Evolutionary conservation across 2,888 invertebrate species (phyloP), one percentile per base, ranked within the genome.

Genomic region (Pinctada fucata): DNA sequence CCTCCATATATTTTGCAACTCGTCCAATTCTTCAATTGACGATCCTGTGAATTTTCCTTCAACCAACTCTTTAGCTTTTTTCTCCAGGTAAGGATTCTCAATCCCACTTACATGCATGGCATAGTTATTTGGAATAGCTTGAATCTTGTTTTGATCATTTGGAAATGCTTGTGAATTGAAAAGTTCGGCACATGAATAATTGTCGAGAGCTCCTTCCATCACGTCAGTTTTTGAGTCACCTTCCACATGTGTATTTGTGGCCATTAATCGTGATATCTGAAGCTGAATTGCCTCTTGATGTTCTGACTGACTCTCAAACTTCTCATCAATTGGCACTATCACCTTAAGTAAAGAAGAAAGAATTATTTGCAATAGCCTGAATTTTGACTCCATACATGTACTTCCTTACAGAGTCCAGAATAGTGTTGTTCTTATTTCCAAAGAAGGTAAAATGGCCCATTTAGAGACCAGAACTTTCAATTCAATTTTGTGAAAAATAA

Each of bases 281-380:
- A 97, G 93, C 89, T 97, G 97, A 84, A 99, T 94, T 50, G 96
- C 95, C 88, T 96, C 96, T 0, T 98, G 99, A 48, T 97, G 94
- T 92, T 98, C 93, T 96, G 97, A 95, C 2, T 96, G 95, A 88
- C 96, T 95, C 85, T 96, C 87, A 1, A 86, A 83, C 63, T 86
- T 96, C 6, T 94, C 92, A 51, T 95, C 95, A 50, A 96, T 95
- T 93, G 97, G 97, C 88, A 97, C 94, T 64, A 96, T 94, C 83
- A 97, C 91, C 96, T 97, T 91, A 47, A 93, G 92, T 4, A 75
- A n/a, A 52, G n/a, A 45, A 31, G n/a, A 63, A n/a, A 64, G 66
- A 64, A 5, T 71, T 10, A 49, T 13, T 8, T 73, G 16, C 5
- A 8, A 63, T 4, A 64, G 45, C 31, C 31, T 31, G 31, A 31